phyloP scores from a whole-genome alignment of 1,140 invertebrate genomes.

The Dreissena rostriformis region DNA sequence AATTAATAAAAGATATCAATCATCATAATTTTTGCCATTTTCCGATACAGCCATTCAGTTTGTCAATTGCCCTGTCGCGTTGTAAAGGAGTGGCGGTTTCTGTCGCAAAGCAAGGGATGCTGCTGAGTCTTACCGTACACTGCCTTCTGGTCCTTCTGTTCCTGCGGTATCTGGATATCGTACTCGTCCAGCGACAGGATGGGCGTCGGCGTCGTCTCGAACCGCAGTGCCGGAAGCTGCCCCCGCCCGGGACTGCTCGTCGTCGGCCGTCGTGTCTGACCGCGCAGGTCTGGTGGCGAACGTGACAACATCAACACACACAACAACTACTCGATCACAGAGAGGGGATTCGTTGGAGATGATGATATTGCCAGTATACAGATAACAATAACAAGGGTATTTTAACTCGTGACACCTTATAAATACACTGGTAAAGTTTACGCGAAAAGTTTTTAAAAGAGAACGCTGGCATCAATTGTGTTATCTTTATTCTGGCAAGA shows the following conservation, averaged over 20 bases:
- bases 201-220: slow-evolving; percentile 71
- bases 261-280: slow-evolving; percentile 12
- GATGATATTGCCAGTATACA: neutral
- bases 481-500: too few species aligned
- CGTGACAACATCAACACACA: slow-evolving; percentile 7
- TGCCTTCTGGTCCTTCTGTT: slow-evolving; percentile 58
- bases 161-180: slow-evolving; percentile 71
- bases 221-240: slow-evolving; percentile 70
- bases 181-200: slow-evolving; percentile 69
- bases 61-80: too few species aligned
- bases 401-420: too few species aligned
- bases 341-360: too few species aligned
- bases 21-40: too few species aligned
- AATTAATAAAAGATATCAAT: too few species aligned
- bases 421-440: too few species aligned
- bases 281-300: slow-evolving; percentile 11
- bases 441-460: too few species aligned
- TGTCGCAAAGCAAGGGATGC: too few species aligned
- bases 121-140: slow-evolving; percentile 57
- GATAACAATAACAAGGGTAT: neutral
- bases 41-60: too few species aligned
- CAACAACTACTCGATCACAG: slow-evolving; percentile 3
- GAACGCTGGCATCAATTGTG: too few species aligned
- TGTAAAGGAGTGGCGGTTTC: too few species aligned
- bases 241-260: slow-evolving; percentile 64